These are phyloP conservation scores for Struthidea cinerea DNA, from an alignment of 2,113 vertebrate species.

Conservation along the genomic window DNA sequence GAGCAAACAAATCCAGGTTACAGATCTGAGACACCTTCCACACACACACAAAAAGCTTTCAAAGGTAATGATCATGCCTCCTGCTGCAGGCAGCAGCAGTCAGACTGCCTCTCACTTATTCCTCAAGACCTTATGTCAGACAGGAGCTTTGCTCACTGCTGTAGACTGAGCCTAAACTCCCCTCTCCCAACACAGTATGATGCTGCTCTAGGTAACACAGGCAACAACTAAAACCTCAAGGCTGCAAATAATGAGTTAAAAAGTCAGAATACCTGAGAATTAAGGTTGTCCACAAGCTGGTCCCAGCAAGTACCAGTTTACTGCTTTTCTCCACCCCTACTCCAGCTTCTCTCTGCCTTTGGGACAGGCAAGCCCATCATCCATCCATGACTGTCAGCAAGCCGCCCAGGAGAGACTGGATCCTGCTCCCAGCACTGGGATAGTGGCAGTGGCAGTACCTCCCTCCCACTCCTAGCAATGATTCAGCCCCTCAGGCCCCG, in stretches of 20 bases:
- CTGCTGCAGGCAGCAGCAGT: neutral
- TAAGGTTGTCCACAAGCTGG: neutral
- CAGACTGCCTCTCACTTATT: neutral
- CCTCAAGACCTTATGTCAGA: neutral
- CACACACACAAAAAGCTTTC: neutral
- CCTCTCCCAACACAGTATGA: neutral
- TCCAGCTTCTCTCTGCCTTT: neutral
- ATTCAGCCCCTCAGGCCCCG: neutral
- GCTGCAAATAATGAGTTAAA: neutral
- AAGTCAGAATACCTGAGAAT: constrained; percentile 7
- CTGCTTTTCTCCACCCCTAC: neutral
- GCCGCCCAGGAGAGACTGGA: neutral
- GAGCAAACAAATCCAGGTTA: neutral
- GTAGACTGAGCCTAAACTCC: neutral
- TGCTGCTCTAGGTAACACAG: neutral
- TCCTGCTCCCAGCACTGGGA: neutral
- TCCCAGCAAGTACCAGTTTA: neutral
- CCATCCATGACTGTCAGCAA: neutral
- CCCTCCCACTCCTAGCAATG: neutral
- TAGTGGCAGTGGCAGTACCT: neutral
- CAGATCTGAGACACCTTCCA: neutral
- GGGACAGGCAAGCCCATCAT: neutral
- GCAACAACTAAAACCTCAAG: neutral
- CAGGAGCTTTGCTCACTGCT: neutral
- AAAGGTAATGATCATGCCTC: neutral